These are phyloP conservation scores for Cynopterus sphinx DNA, from an alignment of 2,797 vertebrate species.

Conservation along the genomic window DNA sequence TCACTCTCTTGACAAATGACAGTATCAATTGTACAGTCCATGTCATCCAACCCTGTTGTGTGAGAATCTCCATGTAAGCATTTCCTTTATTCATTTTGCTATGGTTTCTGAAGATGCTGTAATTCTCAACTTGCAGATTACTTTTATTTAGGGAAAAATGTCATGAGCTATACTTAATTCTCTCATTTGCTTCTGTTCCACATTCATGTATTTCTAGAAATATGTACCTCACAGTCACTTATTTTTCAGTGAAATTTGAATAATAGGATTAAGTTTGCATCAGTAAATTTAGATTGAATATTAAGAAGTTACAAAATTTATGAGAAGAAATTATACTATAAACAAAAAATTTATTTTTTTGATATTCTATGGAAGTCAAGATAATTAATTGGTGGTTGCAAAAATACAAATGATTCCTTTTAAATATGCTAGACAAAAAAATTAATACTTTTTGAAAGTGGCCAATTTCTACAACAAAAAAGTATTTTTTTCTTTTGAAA, in stretches of 20 bases:
- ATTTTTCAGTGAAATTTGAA: background rate
- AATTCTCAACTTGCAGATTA: background rate
- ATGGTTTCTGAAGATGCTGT: background rate
- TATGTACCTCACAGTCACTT: background rate
- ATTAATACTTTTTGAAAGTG: background rate
- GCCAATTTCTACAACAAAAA: background rate
- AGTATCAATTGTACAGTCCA: background rate
- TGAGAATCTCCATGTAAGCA: background rate
- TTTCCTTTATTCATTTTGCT: background rate
- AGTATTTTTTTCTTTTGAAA: background rate
- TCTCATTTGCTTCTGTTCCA: too few species aligned
- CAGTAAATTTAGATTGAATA: background rate
- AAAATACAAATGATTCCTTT: background rate
- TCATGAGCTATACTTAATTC: background rate
- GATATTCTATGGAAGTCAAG: background rate
- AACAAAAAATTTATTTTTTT: background rate
- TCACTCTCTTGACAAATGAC: background rate
- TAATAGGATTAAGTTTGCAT: background rate
- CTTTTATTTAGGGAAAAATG: background rate
- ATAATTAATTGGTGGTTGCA: background rate
- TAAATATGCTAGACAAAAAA: background rate
- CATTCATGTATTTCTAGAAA: slow-evolving; percentile 2
- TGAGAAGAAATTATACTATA: background rate
- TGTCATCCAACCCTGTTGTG: background rate
- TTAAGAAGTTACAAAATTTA: background rate